Evolutionary conservation across 2,113 vertebrate species (phyloP).

Genomic region (Procavia capensis): DNA sequence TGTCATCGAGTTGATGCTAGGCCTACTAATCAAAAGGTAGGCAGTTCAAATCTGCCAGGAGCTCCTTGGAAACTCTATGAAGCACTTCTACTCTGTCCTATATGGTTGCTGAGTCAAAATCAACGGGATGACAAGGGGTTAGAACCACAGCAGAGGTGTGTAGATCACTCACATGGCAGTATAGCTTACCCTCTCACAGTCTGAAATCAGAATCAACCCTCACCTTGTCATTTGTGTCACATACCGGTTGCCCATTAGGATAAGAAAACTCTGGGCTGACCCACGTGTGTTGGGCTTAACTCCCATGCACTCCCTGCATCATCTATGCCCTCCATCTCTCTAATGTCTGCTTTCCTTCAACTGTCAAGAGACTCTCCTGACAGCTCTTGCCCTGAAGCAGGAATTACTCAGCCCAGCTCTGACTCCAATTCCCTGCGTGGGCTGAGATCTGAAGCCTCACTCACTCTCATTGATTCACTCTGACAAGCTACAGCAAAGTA

Average conservation of each 20-base stretch:
- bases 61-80: no score
- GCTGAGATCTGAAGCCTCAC: background rate
- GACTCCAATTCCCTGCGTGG: background rate
- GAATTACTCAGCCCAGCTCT: background rate
- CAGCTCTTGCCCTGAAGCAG: background rate
- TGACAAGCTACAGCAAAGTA: background rate
- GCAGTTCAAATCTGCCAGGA: no score
- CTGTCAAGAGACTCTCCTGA: background rate
- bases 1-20: no score
- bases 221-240: background rate
- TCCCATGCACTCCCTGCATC: background rate
- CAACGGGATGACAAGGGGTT: no score
- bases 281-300: background rate
- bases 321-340: background rate
- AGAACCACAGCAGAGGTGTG: background rate
- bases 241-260: slow-evolving; percentile 25
- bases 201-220: background rate
- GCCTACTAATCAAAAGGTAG: no score
- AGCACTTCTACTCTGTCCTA: no score
- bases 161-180: background rate
- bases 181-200: background rate
- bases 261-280: background rate
- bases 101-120: no score
- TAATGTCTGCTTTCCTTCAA: background rate
- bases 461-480: background rate